Evolutionary conservation across 2,797 vertebrate species (phyloP), one percentile per base, ranked within the genome.

Genomic region (Limnodromus scolopaceus): DNA sequence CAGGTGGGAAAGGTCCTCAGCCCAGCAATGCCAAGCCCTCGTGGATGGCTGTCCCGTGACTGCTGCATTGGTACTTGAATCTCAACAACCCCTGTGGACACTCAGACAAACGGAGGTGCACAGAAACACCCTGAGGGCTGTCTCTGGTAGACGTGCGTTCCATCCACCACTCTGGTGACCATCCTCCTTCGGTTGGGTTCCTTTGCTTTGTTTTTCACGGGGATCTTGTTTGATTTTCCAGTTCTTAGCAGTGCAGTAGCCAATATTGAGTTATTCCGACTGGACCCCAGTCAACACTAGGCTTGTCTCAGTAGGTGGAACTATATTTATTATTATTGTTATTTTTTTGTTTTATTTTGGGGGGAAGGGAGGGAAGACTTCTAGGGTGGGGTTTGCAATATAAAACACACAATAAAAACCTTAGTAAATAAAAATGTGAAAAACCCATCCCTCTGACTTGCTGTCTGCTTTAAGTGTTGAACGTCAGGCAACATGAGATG

Each of bases 391-490:
- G 89, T 97, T 97, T 97, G 95, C 96, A 97, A 96, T 97, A 96
- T 96, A 92, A 95, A 97, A 97, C 92, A 95, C 93, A 96, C 87
- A 96, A 96, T 96, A 95, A 97, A 97, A 97, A 97, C 91, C 93
- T 97, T 97, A 96, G 93, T 96, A 97, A 97, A 97, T 96, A 96
- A 95, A 95, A 83, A 85, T 1, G 0, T 95, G 88, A 84, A 97
- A 97, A 96, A 81, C 12, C 25, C 72, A 90, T 36, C 78, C 78
- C 72, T 87, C 38, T 90, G 91, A 16, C 51, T 93, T 46, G 65
- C 87, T 72, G 63, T 93, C 68, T 96, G 74, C 78, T 95, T 96
- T 77, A 38, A 48, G 4, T 32, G 43, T 38, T 58, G 72, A 84
- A 18, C 66, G 88, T 76, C 30, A 60, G 79, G 61, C 69, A 72